These are phyloP conservation scores for Zalophus californianus DNA, from an alignment of 2,797 vertebrate genomes.

Conservation along the genomic window DNA sequence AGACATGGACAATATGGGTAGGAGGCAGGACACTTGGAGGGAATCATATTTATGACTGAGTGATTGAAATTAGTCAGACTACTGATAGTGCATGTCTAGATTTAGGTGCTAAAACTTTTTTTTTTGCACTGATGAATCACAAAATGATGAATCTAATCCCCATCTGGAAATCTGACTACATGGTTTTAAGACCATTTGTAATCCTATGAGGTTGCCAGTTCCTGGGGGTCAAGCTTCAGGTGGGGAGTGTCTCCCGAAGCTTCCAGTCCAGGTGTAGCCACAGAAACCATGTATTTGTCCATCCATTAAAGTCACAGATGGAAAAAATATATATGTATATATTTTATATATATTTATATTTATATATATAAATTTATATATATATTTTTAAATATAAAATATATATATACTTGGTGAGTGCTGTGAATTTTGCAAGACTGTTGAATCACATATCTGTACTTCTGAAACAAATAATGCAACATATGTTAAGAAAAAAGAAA, in stretches of 20 bases:
- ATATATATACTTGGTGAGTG: too few species aligned
- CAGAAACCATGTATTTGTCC: neutral
- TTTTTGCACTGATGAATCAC: neutral
- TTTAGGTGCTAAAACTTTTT: neutral
- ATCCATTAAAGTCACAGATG: neutral
- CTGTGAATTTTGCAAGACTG: too few species aligned
- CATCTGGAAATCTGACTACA: neutral
- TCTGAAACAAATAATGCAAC: too few species aligned
- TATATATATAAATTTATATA: too few species aligned
- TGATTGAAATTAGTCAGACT: neutral
- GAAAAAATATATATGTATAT: neutral
- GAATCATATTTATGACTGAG: neutral
- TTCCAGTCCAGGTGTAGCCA: neutral
- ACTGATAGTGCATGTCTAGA: neutral
- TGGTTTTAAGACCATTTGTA: neutral
- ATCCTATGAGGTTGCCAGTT: neutral
- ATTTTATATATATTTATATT: too few species aligned
- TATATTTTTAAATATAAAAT: too few species aligned
- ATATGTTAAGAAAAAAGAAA: too few species aligned
- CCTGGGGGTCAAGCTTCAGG: neutral
- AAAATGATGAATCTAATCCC: neutral
- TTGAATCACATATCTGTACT: too few species aligned
- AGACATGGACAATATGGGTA: fast-evolving
- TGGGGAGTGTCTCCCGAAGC: neutral
- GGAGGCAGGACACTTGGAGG: neutral